These are phyloP conservation scores for Centropus unirufus DNA, from an alignment of 2,113 vertebrate genomes.

Conservation along the genomic window DNA sequence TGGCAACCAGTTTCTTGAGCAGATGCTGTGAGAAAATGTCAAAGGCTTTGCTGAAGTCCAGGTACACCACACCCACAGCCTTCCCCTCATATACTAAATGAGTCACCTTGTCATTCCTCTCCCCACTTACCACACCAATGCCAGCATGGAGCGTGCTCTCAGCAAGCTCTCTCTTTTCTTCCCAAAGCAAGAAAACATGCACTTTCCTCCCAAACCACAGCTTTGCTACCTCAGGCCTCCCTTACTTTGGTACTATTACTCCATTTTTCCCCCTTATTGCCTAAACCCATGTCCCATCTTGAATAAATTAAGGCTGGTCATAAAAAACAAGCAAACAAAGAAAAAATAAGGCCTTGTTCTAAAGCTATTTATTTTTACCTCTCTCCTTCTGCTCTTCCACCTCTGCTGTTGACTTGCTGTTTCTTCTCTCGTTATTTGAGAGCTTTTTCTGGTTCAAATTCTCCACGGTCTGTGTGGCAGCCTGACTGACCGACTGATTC, in stretches of 20 bases:
- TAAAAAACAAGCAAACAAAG: neutral
- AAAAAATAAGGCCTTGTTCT: neutral
- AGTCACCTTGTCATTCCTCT: neutral
- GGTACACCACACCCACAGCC: too few species aligned
- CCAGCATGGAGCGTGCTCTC: neutral
- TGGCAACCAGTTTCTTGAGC: too few species aligned
- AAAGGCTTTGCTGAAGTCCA: too few species aligned
- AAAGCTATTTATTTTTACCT: slow-evolving; percentile 57
- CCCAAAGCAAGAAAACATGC: neutral
- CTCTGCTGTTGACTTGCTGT: slow-evolving; percentile 71
- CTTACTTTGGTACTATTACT: neutral
- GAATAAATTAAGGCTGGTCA: neutral
- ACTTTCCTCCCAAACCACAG: neutral
- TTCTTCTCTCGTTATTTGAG: slow-evolving; percentile 70
- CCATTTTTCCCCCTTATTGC: neutral
- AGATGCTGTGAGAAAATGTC: too few species aligned
- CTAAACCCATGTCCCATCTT: neutral
- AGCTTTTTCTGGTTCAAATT: slow-evolving; percentile 66
- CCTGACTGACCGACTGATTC: slow-evolving; percentile 73
- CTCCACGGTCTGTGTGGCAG: slow-evolving; percentile 72
- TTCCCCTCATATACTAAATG: too few species aligned
- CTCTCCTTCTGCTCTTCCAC: slow-evolving; percentile 76
- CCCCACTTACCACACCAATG: neutral
- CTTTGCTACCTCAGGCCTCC: neutral
- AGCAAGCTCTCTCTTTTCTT: too few species aligned